These are phyloP conservation scores for Laticauda laticaudata DNA, from an alignment of 2,113 vertebrate species.

Conservation along the genomic window DNA sequence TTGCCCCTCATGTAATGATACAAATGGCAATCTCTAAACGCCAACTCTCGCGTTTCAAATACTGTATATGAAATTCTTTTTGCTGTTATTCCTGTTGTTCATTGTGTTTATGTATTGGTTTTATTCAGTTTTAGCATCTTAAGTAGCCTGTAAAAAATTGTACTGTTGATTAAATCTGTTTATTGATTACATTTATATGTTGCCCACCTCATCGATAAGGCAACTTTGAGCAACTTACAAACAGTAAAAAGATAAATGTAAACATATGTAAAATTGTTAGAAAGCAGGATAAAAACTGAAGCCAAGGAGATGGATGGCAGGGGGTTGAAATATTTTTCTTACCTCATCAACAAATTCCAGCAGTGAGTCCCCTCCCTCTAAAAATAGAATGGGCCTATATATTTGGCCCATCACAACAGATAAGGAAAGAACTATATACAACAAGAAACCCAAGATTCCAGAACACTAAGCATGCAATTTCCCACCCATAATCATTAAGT, in stretches of 20 bases:
- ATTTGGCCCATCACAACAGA: neutral
- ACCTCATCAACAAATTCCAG: neutral
- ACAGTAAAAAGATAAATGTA: neutral
- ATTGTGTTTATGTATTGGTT: neutral
- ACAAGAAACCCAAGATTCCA: neutral
- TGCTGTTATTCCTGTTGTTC: neutral
- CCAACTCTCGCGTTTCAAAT: neutral
- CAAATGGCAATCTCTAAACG: neutral
- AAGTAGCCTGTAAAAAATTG: neutral
- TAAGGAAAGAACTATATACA: neutral
- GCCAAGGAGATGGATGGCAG: neutral
- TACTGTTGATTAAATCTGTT: neutral
- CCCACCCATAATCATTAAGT: neutral
- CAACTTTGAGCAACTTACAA: neutral
- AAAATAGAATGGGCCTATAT: neutral
- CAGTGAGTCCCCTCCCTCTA: neutral
- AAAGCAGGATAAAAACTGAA: neutral
- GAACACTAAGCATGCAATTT: neutral
- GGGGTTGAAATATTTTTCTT: neutral
- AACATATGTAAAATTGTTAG: neutral
- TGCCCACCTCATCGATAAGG: neutral
- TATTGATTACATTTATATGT: neutral
- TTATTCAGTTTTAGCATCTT: neutral
- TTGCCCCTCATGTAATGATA: neutral
- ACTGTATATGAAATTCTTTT: neutral